Evolutionary conservation across 2,797 vertebrate species (phyloP).

Genomic region (Tauraco hartlaubi): DNA sequence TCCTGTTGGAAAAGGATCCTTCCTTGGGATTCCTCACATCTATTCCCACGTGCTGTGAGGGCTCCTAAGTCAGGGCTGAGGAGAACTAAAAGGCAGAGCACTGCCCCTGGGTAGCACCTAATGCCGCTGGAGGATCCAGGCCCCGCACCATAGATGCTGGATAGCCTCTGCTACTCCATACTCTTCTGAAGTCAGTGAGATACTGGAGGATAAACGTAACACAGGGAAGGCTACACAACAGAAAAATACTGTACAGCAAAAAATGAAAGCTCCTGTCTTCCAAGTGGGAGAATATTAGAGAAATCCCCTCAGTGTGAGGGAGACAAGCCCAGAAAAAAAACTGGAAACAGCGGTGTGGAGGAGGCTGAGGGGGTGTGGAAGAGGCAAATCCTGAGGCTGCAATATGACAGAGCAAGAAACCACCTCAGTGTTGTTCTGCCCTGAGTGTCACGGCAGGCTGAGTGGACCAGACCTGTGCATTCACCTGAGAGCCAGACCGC

Average conservation of each 20-base stretch:
- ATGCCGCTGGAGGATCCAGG: background rate
- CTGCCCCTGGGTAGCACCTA: background rate
- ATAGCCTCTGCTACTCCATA: background rate
- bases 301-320: background rate
- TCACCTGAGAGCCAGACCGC: rapidly evolving
- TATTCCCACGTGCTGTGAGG: background rate
- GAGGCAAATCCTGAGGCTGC: background rate
- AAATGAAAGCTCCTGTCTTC: background rate
- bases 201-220: background rate
- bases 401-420: background rate
- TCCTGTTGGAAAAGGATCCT: too few relatives aligned
- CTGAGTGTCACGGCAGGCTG: background rate
- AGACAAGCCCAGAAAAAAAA: background rate
- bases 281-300: background rate
- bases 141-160: background rate
- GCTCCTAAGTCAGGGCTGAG: background rate
- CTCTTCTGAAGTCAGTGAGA: background rate
- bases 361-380: background rate
- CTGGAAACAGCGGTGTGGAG: background rate
- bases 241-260: background rate
- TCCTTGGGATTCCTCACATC: too few relatives aligned
- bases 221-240: background rate
- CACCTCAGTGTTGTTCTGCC: background rate
- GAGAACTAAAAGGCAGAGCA: background rate
- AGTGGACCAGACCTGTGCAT: background rate